These are phyloP conservation scores for Tethya wilhelma DNA, from an alignment of 37 sponge, comb jelly and placozoan genomes.

Conservation along the genomic window DNA sequence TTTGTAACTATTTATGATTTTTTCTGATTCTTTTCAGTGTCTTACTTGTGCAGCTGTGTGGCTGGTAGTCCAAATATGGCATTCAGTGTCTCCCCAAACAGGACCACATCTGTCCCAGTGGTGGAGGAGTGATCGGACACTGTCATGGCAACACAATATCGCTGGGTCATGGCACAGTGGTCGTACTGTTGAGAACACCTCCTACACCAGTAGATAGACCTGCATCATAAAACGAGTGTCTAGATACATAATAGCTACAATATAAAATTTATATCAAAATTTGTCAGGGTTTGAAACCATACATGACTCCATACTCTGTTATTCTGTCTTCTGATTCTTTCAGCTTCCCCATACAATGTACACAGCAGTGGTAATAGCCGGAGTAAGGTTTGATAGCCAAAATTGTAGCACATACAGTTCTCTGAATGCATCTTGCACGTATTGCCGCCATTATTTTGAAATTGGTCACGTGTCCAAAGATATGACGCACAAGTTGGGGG, in stretches of 20 bases:
- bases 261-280: too few relatives aligned
- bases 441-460: too few relatives aligned
- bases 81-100: conserved; percentile 17
- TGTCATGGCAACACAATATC: not conserved
- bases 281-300: too few relatives aligned
- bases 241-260: too few relatives aligned
- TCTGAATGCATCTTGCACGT: too few relatives aligned
- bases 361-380: not conserved
- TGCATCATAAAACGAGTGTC: too few relatives aligned
- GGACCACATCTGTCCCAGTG: not conserved
- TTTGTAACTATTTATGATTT: not conserved
- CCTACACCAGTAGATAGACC: conserved; percentile 12
- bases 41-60: conserved; percentile 1
- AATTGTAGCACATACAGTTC: too few relatives aligned
- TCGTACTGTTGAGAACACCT: not conserved
- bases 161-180: not conserved
- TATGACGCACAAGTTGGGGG: too few relatives aligned
- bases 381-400: not conserved
- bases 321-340: not conserved
- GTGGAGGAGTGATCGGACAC: not conserved
- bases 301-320: too few relatives aligned
- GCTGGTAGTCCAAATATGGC: conserved; percentile 28
- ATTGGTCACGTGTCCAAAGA: too few relatives aligned
- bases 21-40: too few relatives aligned
- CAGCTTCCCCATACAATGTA: not conserved